These are phyloP conservation scores for Heliopora coerulea DNA, from an alignment of 92 coral and sea anemone genomes.

Conservation along the genomic window DNA sequence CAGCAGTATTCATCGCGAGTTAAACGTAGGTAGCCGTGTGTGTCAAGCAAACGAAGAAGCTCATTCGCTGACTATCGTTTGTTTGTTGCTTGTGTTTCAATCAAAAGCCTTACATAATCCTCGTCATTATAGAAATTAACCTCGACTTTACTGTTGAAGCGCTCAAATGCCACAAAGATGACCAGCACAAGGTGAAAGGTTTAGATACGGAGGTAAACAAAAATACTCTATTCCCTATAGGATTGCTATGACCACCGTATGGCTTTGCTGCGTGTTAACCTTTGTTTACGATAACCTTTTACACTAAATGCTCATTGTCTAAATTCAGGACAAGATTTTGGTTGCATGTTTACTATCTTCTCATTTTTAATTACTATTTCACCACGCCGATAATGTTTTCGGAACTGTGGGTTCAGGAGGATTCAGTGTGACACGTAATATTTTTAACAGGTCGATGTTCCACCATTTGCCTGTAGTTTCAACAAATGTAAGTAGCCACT, in stretches of 20 bases:
- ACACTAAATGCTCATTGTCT: too few relatives aligned
- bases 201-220: constrained; percentile 51
- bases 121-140: constrained; percentile 55
- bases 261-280: neutral
- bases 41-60: neutral
- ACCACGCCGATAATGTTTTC: too few relatives aligned
- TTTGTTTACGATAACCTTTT: too few relatives aligned
- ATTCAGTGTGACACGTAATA: too few relatives aligned
- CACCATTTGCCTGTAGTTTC: constrained; percentile 93
- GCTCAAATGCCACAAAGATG: constrained; percentile 71
- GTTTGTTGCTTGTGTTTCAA: neutral
- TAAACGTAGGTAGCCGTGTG: constrained; percentile 3
- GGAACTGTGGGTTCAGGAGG: too few relatives aligned
- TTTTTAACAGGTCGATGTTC: constrained; percentile 68
- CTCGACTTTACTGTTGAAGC: constrained; percentile 79
- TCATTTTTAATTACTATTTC: too few relatives aligned
- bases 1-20: constrained; percentile 15
- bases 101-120: neutral
- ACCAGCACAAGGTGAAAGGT: constrained; percentile 76
- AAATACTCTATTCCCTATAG: constrained; percentile 13
- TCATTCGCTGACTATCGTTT: neutral
- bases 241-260: neutral
- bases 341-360: too few relatives aligned
- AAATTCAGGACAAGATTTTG: too few relatives aligned
- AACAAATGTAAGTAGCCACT: constrained; percentile 68